phyloP scores from a whole-genome alignment of 2,113 vertebrate species.

The Perca fluviatilis region DNA sequence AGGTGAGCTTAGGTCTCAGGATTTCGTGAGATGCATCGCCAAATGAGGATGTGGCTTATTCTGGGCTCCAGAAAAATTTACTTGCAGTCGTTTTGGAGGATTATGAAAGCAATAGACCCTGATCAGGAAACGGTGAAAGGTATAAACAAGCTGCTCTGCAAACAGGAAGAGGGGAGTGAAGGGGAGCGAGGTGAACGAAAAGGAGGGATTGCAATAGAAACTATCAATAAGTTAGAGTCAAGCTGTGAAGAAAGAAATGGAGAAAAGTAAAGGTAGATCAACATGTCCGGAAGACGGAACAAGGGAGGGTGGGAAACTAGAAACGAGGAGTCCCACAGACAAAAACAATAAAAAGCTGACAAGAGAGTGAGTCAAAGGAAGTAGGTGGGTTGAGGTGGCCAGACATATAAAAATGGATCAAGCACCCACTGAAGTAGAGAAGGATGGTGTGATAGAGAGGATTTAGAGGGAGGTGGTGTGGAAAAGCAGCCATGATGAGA shows the following conservation, averaged over 20 bases:
- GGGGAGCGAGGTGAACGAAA: slow-evolving; percentile 41
- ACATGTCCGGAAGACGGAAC: background rate
- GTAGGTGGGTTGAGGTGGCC: slow-evolving; percentile 24
- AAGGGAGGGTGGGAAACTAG: slow-evolving; percentile 22
- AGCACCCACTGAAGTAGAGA: slow-evolving; percentile 57
- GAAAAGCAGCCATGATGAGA: slow-evolving; percentile 78
- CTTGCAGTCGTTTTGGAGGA: slow-evolving; percentile 23
- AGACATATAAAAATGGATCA: slow-evolving; percentile 71
- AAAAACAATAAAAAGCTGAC: slow-evolving; percentile 46
- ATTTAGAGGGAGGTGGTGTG: slow-evolving; percentile 69
- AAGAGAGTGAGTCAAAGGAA: slow-evolving; percentile 14
- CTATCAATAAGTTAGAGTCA: slow-evolving; percentile 48
- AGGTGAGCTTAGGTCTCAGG: slow-evolving; percentile 25
- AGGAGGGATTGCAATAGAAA: slow-evolving; percentile 30
- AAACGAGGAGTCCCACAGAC: slow-evolving; percentile 26
- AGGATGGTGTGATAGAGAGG: slow-evolving; percentile 65
- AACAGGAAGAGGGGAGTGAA: slow-evolving; percentile 23
- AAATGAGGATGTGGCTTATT: slow-evolving; percentile 34
- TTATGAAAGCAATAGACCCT: slow-evolving; percentile 32
- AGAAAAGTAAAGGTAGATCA: background rate
- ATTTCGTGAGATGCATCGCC: slow-evolving; percentile 35
- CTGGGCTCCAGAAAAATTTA: background rate
- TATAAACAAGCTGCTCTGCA: slow-evolving; percentile 2
- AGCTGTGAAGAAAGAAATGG: slow-evolving; percentile 7
- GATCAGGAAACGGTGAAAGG: background rate